These are phyloP conservation scores for Tachycineta bicolor DNA, from an alignment of 2,113 vertebrate species.

Conservation along the genomic window DNA sequence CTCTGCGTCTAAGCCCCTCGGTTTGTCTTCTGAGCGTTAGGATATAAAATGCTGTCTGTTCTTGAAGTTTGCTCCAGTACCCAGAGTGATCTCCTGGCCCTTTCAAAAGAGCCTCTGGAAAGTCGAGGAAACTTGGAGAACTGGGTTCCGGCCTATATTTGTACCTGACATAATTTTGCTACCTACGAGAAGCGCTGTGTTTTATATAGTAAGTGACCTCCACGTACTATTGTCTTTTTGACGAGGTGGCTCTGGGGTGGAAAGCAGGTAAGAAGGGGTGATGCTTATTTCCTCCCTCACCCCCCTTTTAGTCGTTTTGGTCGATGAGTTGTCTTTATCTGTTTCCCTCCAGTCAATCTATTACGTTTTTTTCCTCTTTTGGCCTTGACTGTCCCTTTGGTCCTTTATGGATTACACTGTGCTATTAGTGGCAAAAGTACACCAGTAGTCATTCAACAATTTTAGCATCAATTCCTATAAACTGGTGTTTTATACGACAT, in stretches of 20 bases:
- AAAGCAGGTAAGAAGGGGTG: background rate
- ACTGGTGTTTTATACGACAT: conserved; percentile 74
- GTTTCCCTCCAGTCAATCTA: background rate
- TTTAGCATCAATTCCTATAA: conserved; percentile 75
- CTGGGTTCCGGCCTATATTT: conserved; percentile 32
- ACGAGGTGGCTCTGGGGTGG: background rate
- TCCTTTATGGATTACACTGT: conserved; percentile 19
- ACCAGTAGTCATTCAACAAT: conserved; percentile 73
- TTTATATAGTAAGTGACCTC: conserved; percentile 41
- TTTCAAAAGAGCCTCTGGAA: conserved; percentile 14
- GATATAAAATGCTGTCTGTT: background rate
- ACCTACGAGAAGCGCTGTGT: background rate
- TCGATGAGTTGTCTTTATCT: background rate
- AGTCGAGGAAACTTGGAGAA: conserved; percentile 33
- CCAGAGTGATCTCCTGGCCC: background rate
- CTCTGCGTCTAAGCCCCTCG: background rate
- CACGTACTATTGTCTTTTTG: background rate
- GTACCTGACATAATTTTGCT: conserved; percentile 18
- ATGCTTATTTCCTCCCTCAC: background rate
- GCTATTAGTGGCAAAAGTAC: conserved; percentile 48
- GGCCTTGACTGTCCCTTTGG: conserved; percentile 35
- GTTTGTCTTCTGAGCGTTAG: background rate
- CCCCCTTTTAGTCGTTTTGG: background rate
- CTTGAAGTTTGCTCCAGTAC: background rate
- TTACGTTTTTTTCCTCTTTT: background rate